Evolutionary conservation across 2,113 vertebrate genomes (phyloP).

Genomic region (Epinephelus fuscoguttatus): DNA sequence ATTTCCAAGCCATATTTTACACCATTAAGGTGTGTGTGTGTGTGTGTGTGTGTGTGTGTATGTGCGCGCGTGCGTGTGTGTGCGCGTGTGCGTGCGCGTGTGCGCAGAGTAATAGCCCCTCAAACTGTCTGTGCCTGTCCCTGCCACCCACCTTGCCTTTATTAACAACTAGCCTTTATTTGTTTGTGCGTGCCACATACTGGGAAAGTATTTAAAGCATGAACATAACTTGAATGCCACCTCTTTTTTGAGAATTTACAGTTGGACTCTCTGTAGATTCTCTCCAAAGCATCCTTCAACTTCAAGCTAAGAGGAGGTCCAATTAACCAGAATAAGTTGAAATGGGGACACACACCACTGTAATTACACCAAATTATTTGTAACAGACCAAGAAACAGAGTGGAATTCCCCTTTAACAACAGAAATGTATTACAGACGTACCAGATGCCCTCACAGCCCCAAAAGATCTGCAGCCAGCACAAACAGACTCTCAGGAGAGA

Average conservation of each 20-base stretch:
- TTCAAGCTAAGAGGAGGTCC: constrained; percentile 5
- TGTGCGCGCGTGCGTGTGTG: too few relatives aligned
- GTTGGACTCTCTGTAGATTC: neutral
- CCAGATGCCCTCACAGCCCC: constrained; percentile 7
- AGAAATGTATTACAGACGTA: constrained; percentile 17
- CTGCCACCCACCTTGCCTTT: neutral
- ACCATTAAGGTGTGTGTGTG: too few relatives aligned
- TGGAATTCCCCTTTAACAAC: constrained; percentile 52
- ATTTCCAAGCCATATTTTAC: too few relatives aligned
- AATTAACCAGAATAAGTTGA: constrained; percentile 8
- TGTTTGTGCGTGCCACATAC: neutral
- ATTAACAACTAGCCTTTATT: neutral
- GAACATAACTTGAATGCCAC: neutral
- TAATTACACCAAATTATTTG: constrained; percentile 33
- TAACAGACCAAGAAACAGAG: constrained; percentile 27
- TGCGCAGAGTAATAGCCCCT: too few relatives aligned
- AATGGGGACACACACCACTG: neutral
- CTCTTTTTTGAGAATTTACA: neutral
- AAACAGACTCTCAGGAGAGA: constrained; percentile 17
- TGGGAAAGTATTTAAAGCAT: neutral
- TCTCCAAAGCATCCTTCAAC: constrained; percentile 1
- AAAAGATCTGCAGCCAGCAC: constrained; percentile 25
- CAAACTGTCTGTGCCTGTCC: too few relatives aligned
- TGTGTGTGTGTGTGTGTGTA: too few relatives aligned
- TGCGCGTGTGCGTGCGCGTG: too few relatives aligned